phyloP scores from a whole-genome alignment of 2,888 invertebrate species.

The Oasisia sp. region DNA sequence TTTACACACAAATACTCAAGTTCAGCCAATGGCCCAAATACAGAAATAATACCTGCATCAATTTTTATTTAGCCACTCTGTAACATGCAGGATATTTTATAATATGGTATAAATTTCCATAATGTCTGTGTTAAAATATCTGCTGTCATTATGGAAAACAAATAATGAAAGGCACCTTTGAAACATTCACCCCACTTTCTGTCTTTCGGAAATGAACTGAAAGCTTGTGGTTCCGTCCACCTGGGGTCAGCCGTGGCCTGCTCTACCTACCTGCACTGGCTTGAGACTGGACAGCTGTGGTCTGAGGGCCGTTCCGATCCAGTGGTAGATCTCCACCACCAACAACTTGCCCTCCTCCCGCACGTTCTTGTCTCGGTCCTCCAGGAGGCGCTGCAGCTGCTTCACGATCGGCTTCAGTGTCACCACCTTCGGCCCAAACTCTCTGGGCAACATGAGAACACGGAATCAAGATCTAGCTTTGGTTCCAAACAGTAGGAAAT shows the following conservation, averaged over 20 bases:
- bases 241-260: neutral
- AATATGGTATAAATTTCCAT: no score
- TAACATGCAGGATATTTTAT: neutral
- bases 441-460: constrained; percentile 66
- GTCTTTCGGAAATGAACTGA: no score
- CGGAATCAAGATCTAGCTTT: neutral
- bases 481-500: neutral
- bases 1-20: neutral
- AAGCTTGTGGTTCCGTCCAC: neutral
- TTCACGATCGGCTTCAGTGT: constrained; percentile 86
- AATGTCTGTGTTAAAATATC: no score
- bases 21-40: neutral
- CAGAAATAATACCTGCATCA: no score
- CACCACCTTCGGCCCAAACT: constrained; percentile 93
- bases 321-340: constrained; percentile 92
- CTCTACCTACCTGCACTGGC: constrained; percentile 77
- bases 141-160: neutral
- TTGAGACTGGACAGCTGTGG: constrained; percentile 87
- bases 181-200: no score
- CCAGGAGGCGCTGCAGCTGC: constrained; percentile 83
- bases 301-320: constrained; percentile 79
- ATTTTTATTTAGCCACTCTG: neutral
- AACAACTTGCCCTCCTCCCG: constrained; percentile 91
- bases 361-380: constrained; percentile 90
- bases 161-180: neutral